Evolutionary conservation across 2,888 invertebrate species (phyloP).

Genomic region (Smittia aterrima): DNA sequence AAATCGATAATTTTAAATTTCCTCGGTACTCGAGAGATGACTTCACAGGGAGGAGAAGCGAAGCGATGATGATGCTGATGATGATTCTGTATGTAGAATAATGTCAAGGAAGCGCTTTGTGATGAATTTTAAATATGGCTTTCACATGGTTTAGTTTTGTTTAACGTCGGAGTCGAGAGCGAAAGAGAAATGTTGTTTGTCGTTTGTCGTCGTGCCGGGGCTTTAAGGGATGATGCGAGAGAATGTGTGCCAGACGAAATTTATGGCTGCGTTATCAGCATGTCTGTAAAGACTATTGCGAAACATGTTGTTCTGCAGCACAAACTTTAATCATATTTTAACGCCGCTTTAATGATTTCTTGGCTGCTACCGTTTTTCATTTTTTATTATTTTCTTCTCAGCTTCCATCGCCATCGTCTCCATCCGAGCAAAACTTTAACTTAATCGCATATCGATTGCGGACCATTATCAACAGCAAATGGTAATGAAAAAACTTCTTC

Average conservation of each 20-base stretch:
- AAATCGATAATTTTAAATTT: constrained; percentile 42
- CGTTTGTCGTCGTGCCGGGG: neutral
- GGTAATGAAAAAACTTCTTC: constrained; percentile 24
- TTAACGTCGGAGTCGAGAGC: constrained; percentile 9
- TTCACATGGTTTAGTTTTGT: constrained; percentile 29
- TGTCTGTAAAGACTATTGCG: constrained; percentile 5
- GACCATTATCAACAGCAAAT: constrained; percentile 21
- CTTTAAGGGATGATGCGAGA: neutral
- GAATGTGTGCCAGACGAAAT: constrained; percentile 28
- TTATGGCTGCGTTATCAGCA: constrained; percentile 27
- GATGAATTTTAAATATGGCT: constrained; percentile 41
- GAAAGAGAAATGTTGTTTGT: constrained; percentile 8
- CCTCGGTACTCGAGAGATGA: neutral
- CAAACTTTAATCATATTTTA: constrained; percentile 34
- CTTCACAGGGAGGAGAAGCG: neutral
- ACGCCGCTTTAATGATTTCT: constrained; percentile 38
- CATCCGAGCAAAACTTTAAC: neutral
- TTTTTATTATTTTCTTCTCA: neutral
- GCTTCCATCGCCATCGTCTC: neutral
- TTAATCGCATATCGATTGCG: constrained; percentile 7
- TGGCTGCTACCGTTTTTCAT: neutral
- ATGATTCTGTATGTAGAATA: constrained; percentile 33
- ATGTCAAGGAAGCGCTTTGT: constrained; percentile 42
- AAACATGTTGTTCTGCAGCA: neutral
- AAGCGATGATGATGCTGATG: constrained; percentile 27